A percentile compares a stretch with the other conserved stretches of the same genome.
phyloP scores from a whole-genome alignment of 2,113 vertebrate species.

The Acanthisitta chloris region DNA sequence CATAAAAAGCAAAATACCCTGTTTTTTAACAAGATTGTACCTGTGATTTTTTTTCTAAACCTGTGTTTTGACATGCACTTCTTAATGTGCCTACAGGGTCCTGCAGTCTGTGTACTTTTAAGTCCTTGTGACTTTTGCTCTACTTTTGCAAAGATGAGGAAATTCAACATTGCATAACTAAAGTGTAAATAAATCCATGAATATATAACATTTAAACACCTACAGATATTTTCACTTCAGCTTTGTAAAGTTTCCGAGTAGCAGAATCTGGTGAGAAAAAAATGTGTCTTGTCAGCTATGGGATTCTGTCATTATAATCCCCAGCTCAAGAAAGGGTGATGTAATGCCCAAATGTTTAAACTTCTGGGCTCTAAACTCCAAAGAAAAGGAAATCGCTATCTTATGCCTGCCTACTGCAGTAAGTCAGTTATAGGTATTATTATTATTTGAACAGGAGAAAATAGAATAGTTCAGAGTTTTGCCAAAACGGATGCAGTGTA shows the following conservation, averaged over 20 bases:
- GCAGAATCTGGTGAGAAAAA: constrained; percentile 61
- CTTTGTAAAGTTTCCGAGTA: constrained; percentile 62
- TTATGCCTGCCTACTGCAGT: not conserved
- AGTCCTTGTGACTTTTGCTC: constrained; percentile 60
- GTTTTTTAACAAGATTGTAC: not conserved
- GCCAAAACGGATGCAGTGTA: not conserved
- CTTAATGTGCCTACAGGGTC: not conserved
- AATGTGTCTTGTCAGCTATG: constrained; percentile 54
- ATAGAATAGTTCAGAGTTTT: not conserved
- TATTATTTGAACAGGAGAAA: not conserved
- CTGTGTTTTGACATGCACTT: not conserved
- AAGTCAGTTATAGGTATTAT: not conserved
- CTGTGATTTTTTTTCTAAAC: not conserved
- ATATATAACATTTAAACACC: constrained; percentile 60
- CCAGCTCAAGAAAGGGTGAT: constrained; percentile 25
- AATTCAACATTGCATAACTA: constrained; percentile 60
- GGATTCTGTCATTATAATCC: constrained; percentile 51
- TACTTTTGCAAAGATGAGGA: constrained; percentile 65
- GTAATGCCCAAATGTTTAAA: constrained; percentile 49
- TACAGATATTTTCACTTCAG: constrained; percentile 69
- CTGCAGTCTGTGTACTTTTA: constrained; percentile 27
- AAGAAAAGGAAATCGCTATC: not conserved
- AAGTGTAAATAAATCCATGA: constrained; percentile 64
- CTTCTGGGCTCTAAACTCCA: not conserved
- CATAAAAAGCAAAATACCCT: not conserved